These are phyloP conservation scores for Siphamia tubifer DNA, from an alignment of 2,113 vertebrate genomes.

Conservation along the genomic window DNA sequence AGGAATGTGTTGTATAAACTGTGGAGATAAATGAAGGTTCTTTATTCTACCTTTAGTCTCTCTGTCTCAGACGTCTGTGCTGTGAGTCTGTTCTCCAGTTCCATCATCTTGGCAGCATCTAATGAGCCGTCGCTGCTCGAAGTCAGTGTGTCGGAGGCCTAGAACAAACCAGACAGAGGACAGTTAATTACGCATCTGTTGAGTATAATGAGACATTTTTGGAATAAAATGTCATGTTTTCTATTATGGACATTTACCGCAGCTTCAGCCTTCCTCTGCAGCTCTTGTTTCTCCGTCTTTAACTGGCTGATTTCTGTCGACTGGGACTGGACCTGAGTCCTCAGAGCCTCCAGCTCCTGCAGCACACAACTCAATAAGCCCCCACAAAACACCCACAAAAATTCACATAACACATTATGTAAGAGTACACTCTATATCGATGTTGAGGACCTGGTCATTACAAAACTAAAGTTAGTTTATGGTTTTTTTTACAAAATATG, in stretches of 20 bases:
- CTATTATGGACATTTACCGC: conserved; percentile 55
- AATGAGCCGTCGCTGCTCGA: conserved; percentile 40
- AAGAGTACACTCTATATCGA: no score
- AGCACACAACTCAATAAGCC: no score
- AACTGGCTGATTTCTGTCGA: conserved; percentile 84
- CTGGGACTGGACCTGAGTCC: conserved; percentile 83
- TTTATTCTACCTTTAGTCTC: conserved; percentile 82
- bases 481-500: no score
- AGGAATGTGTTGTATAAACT: no score
- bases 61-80: conserved; percentile 80
- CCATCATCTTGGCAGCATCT: conserved; percentile 52
- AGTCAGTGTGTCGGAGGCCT: conserved; percentile 68
- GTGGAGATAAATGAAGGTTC: no score
- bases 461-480: no score
- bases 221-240: background rate
- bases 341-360: conserved; percentile 87
- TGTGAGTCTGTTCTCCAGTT: conserved; percentile 81
- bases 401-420: no score
- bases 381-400: no score
- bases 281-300: conserved; percentile 85
- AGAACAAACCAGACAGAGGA: conserved; percentile 2
- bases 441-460: no score
- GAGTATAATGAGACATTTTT: background rate
- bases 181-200: background rate
- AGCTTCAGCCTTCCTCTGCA: conserved; percentile 76